These are phyloP conservation scores for Anneissia japonica DNA, from an alignment of 35 echinoderm and acorn worm genomes.

Conservation along the genomic window DNA sequence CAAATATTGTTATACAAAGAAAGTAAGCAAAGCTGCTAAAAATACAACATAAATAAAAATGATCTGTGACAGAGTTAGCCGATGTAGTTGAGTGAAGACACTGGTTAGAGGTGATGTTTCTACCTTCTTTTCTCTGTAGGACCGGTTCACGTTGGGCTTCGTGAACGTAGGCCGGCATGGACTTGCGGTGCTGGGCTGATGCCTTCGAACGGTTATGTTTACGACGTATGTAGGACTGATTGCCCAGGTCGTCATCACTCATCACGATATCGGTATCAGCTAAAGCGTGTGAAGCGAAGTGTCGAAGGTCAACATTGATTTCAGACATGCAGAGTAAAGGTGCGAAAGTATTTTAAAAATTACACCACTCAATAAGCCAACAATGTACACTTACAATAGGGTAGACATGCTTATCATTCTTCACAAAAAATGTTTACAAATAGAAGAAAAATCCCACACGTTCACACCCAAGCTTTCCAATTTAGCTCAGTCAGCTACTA, in stretches of 20 bases:
- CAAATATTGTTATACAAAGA: too few species aligned
- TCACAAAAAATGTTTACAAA: too few species aligned
- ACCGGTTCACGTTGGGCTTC: conserved; percentile 30
- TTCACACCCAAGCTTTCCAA: too few species aligned
- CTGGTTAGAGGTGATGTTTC: too few species aligned
- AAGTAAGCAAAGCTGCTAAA: too few species aligned
- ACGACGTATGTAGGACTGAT: conserved; percentile 19
- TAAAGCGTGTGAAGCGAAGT: background rate
- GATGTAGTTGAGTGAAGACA: too few species aligned
- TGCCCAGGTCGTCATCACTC: conserved; percentile 26
- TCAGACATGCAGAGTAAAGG: background rate
- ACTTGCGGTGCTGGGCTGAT: conserved; percentile 20
- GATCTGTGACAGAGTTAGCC: too few species aligned
- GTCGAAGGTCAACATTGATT: background rate
- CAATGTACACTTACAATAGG: too few species aligned
- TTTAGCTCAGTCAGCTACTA: too few species aligned
- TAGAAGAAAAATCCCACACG: too few species aligned
- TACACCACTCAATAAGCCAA: background rate
- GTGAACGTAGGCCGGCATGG: conserved; percentile 49
- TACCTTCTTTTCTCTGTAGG: background rate
- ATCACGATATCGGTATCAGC: background rate
- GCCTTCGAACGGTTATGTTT: conserved; percentile 20
- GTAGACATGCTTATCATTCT: too few species aligned
- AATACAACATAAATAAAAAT: too few species aligned
- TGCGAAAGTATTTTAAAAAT: background rate